Percentiles rank a stretch among this genome's conserved stretches.
Conservation (phyloP, 2,113 vertebrate genomes). For the Geococcyx californianus region DNA sequence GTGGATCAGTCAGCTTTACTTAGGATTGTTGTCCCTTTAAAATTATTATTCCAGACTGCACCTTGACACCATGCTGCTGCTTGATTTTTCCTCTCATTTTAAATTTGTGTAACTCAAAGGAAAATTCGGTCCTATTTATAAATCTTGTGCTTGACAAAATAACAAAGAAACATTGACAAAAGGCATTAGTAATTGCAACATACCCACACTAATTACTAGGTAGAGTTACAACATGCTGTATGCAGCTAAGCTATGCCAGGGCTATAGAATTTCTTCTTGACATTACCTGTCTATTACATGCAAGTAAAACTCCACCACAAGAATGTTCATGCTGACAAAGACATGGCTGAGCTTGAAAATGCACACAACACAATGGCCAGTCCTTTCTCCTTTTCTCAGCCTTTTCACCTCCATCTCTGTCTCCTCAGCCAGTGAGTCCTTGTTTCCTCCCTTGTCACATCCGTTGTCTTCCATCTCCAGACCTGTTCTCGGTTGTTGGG, state of each 20-base stretch:
- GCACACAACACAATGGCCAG: rapidly evolving
- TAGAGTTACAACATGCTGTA: background rate
- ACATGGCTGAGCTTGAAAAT: background rate
- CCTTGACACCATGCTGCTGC: background rate
- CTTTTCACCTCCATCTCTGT: background rate
- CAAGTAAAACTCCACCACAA: background rate
- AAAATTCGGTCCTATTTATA: background rate
- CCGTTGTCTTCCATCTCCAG: background rate
- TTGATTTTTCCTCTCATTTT: background rate
- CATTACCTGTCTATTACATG: background rate
- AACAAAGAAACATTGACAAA: background rate
- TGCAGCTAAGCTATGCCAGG: background rate
- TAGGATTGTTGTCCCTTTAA: background rate
- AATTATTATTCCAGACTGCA: background rate
- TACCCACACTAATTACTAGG: background rate
- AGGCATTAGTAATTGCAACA: background rate
- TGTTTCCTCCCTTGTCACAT: background rate
- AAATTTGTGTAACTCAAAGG: background rate
- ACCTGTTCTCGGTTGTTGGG: background rate
- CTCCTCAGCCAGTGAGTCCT: background rate
- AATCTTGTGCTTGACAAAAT: background rate
- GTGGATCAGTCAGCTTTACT: background rate
- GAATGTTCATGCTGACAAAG: background rate
- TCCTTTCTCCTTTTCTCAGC: background rate
- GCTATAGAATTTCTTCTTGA: background rate